Evolutionary conservation across 2,113 vertebrate genomes (phyloP).

Genomic region (Xiphophorus couchianus): DNA sequence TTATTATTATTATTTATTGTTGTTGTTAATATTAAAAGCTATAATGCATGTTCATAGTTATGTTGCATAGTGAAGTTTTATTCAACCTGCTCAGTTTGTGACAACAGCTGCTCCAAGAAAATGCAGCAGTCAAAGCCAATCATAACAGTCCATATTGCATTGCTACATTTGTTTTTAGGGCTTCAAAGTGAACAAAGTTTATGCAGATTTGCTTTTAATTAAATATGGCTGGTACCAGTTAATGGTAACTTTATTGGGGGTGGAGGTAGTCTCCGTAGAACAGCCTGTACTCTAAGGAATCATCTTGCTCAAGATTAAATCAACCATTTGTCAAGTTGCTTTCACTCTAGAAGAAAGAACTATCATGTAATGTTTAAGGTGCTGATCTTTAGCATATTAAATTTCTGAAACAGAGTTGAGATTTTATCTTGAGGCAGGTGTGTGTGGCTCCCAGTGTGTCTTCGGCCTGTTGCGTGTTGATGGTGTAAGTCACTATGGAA

Average conservation of each 20-base stretch:
- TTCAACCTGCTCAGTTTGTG: background rate
- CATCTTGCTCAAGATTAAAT: background rate
- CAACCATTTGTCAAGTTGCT: no score
- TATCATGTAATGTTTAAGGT: background rate
- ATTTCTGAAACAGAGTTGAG: background rate
- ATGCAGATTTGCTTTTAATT: no score
- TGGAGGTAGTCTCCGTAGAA: background rate
- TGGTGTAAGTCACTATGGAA: constrained; percentile 50
- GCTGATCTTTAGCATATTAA: background rate
- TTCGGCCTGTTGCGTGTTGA: constrained; percentile 47
- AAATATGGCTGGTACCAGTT: background rate
- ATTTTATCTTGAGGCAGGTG: no score
- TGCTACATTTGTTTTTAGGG: no score
- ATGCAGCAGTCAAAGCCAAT: background rate
- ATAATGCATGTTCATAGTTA: no score
- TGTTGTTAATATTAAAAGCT: no score
- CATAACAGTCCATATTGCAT: background rate
- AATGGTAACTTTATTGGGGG: background rate
- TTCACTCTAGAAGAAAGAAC: background rate
- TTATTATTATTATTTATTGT: no score
- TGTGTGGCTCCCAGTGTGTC: background rate
- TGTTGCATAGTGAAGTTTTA: background rate
- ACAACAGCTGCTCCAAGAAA: background rate
- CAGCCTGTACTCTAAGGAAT: background rate
- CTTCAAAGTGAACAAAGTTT: no score